Evolutionary conservation across 2,113 vertebrate species (phyloP), one percentile per base, ranked within the genome.

Genomic region (Limnothrissa miodon): DNA sequence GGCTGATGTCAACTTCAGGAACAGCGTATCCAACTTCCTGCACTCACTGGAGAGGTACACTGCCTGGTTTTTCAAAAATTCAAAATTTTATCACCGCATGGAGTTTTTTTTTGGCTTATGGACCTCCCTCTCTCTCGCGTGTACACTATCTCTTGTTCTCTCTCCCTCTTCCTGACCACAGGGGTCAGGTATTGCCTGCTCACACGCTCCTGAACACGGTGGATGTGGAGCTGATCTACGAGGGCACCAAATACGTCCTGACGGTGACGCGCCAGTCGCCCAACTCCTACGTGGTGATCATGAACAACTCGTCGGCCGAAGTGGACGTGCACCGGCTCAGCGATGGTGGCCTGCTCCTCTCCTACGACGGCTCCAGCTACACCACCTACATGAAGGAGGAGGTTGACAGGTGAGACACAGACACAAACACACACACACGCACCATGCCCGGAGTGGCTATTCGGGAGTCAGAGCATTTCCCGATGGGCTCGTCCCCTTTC

Each of bases 331-430:
- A 99, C 81, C 94, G 98, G 0, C 93, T 99, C 84, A 99, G 98
- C 1, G 98, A 99, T 0, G 98, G 98, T 1, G 98, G 98, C 0
- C 93, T 99, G 78, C 91, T 99, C 80, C 91, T 99, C 15, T 99
- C 98, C 33, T 99, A 99, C 0, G 98, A 99, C 0, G 97, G 98
- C 66, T 99, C 97, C 93, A 99, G 98, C 93, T 99, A 99, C 62
- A 99, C 98, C n/a, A 99, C 98, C 0, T 99, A 99, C 93, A 98
- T 99, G 97, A 99, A 99, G 79, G 98, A 99, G 78, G 98, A 99
- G 89, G 96, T 99, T 51, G 97, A 99, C 92, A 95, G 97, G 98
- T 99, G 2, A 56, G 51, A 39, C 62, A 4, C 59, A 8, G n/a
- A 66, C 59, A 29, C 59, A 66, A n/a, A 25, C 59, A 66, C 9